Conservation (phyloP, 2,113 vertebrate genomes). For the Phyllostomus hastatus region DNA sequence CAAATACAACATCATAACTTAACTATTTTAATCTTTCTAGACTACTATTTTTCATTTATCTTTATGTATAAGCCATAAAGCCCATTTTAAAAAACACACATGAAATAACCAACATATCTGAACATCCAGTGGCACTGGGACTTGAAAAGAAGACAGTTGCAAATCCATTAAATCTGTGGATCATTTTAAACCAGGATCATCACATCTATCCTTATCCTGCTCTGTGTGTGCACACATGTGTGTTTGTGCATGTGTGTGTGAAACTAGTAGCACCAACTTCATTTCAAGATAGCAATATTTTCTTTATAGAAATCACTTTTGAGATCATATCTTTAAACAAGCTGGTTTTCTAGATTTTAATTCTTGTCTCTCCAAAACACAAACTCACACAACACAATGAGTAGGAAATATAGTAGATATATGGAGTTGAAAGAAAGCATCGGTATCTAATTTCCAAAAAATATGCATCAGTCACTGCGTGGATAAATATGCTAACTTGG, state of each 20-base stretch:
- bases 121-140: slow-evolving; percentile 5
- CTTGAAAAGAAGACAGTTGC: slow-evolving; percentile 17
- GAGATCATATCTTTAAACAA: not conserved
- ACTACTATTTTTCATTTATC: not conserved
- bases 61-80: not conserved
- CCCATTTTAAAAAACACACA: not conserved
- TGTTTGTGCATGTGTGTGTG: not conserved
- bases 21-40: slow-evolving; percentile 27
- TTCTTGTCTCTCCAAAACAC: slow-evolving; percentile 42
- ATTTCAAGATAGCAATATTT: not conserved
- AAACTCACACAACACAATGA: slow-evolving; percentile 46
- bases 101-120: not conserved
- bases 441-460: slow-evolving; percentile 76
- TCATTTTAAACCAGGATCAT: not conserved
- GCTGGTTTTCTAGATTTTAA: not conserved
- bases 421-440: slow-evolving; percentile 72
- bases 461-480: slow-evolving; percentile 68
- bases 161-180: not conserved
- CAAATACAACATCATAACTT: not conserved
- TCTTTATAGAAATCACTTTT: slow-evolving; percentile 3
- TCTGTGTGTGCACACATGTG: not conserved
- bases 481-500: slow-evolving; percentile 71
- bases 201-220: not conserved
- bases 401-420: slow-evolving; percentile 68
- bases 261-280: not conserved